Base-by-base conservation (phyloP, 2,888 invertebrate genomes). In the Unio delphinus region DNA sequence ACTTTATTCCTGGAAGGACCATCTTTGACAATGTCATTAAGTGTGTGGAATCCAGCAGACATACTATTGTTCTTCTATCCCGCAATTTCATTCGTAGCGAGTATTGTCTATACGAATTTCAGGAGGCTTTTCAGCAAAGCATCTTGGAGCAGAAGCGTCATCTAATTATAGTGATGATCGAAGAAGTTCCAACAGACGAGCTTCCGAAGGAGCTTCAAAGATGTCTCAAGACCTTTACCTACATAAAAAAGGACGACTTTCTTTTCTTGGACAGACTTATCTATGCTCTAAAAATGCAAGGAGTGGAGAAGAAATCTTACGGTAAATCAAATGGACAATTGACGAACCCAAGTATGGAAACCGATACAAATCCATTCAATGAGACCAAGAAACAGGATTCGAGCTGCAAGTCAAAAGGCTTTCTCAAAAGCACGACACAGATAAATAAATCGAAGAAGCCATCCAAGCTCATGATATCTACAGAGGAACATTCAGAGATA, bases 31-130 rank as follows among this genome's bases (percentile, higher is more conserved):
- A 96, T 79, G 95, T 97, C 86, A 94, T 95, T 86, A 95, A 95
- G 88, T 95, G 95, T 69, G 95, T 96, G 61, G 95, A 96, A 90
- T 94, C 95, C 61, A 95, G 95, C 75, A 93, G 95, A 72, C 92
- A 96, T 78, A 95, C 96, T 74, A 94, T 97, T 82, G 94, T 96
- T 92, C 94, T 97, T 78, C 92, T 97, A 67, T 95, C 96, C 77
- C 95, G 95, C 88, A 95, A 95, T 90, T 97, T 96, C 89, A 93
- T 97, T 83, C 94, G 95, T 90, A 96, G 95, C 67, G 96, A 96
- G 90, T 96, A 96, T 95, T 94, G 94, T 87, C 93, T 95, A 73
- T 95, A 95, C 89, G 96, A 96, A 87, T 95, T 96, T 88, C 95
- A 95, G 90, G 95, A 95, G 67, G 95, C 95, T 58, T 95, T 96